Conservation (phyloP, 2,113 vertebrate genomes). For the Oplegnathus fasciatus region DNA sequence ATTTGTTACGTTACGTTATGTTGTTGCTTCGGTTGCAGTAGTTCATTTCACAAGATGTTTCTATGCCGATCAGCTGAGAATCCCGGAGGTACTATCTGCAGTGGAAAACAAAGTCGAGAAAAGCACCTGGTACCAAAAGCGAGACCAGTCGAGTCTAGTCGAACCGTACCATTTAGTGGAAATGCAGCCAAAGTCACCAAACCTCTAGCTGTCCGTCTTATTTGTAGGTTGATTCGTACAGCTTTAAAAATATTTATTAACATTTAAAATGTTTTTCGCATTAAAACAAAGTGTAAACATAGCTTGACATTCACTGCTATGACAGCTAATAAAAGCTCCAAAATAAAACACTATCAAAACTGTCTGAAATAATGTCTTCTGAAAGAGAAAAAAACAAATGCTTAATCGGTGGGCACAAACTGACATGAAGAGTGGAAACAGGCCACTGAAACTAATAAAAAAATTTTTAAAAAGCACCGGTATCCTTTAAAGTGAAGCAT, state of each 20-base stretch:
- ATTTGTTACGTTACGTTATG: too few relatives aligned
- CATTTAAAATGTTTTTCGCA: too few relatives aligned
- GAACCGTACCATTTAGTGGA: too few relatives aligned
- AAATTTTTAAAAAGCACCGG: neutral
- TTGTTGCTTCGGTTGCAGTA: too few relatives aligned
- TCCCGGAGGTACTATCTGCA: too few relatives aligned
- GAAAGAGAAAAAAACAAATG: neutral
- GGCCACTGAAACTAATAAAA: neutral
- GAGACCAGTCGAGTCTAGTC: too few relatives aligned
- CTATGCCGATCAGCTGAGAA: too few relatives aligned
- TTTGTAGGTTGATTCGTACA: too few relatives aligned
- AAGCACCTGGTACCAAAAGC: too few relatives aligned
- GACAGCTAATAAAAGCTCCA: neutral
- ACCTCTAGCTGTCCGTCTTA: neutral
- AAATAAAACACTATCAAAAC: neutral
- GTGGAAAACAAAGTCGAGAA: too few relatives aligned
- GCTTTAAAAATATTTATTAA: neutral
- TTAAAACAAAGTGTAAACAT: neutral
- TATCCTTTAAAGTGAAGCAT: neutral
- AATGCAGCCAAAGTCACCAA: too few relatives aligned
- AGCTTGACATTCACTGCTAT: neutral
- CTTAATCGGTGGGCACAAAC: neutral
- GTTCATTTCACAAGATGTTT: too few relatives aligned
- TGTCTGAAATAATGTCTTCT: neutral
- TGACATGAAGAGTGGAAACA: neutral